These are phyloP conservation scores for Diachrysia chrysitis DNA, from an alignment of 2,888 invertebrate species.

Conservation along the genomic window DNA sequence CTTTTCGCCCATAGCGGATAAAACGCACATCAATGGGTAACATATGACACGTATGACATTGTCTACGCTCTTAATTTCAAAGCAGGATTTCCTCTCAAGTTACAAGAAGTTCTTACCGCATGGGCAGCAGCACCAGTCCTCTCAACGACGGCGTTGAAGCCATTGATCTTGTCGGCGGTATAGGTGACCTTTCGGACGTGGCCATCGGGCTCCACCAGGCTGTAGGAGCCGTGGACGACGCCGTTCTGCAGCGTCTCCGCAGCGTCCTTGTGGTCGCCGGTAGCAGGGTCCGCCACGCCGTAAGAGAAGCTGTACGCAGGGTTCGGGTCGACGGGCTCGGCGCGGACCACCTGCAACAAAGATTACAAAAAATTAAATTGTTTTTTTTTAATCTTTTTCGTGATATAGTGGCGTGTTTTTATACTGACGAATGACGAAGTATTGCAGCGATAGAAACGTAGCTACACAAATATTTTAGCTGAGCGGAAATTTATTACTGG, in stretches of 20 bases:
- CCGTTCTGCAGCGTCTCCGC: conserved; percentile 87
- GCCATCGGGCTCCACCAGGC: conserved; percentile 87
- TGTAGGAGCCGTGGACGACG: conserved; percentile 87
- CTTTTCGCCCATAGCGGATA: no score
- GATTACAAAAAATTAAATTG: no score
- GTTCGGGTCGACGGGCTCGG: conserved; percentile 87
- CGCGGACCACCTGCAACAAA: conserved; percentile 71
- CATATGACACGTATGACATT: no score
- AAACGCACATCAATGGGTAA: no score
- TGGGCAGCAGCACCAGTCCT: conserved; percentile 82
- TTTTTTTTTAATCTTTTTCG: no score
- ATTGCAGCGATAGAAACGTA: no score
- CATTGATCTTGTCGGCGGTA: conserved; percentile 87
- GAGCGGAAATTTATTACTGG: no score
- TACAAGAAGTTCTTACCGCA: conserved; percentile 72
- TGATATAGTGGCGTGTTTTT: no score
- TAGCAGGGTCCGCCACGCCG: conserved; percentile 85
- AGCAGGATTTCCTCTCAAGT: no score
- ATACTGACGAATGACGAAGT: no score
- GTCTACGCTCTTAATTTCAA: no score
- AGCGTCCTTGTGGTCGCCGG: conserved; percentile 87
- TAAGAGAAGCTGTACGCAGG: conserved; percentile 88
- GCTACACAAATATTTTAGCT: no score
- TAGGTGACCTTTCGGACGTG: conserved; percentile 86
- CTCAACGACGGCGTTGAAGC: conserved; percentile 88